A percentile compares a stretch with the other conserved stretches of the same genome.
These are phyloP conservation scores for Incurvaria masculella DNA, from an alignment of 2,888 invertebrate genomes.

Conservation along the genomic window DNA sequence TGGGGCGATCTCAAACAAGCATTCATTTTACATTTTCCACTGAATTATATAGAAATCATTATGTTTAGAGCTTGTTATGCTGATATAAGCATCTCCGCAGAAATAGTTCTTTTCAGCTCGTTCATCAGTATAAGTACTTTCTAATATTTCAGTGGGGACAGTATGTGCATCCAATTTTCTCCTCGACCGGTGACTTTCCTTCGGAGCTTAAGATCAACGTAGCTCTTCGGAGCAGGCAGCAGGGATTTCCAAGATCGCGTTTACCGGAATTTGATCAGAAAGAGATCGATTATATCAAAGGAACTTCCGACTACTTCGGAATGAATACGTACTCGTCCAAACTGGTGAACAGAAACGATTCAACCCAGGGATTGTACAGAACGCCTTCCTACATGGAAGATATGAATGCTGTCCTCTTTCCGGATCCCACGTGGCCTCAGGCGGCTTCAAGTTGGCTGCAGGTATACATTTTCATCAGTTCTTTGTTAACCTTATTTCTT, in stretches of 20 bases:
- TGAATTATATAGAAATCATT: slow-evolving; percentile 4
- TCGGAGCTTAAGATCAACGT: slow-evolving; percentile 54
- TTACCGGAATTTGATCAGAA: slow-evolving; percentile 52
- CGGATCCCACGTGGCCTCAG: slow-evolving; percentile 28
- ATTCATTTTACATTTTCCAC: no score
- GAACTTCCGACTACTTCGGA: slow-evolving; percentile 65
- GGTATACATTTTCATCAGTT: slow-evolving; percentile 14
- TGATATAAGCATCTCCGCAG: not conserved
- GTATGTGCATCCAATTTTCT: slow-evolving; percentile 56
- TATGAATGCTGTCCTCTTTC: slow-evolving; percentile 16
- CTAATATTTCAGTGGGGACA: slow-evolving; percentile 33
- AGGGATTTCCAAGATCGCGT: slow-evolving; percentile 54
- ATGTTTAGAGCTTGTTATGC: not conserved
- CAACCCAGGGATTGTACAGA: slow-evolving; percentile 32
- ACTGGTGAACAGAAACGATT: slow-evolving; percentile 35
- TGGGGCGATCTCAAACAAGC: no score
- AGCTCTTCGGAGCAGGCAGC: slow-evolving; percentile 49
- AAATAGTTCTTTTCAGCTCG: slow-evolving; percentile 1
- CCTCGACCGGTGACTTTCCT: slow-evolving; percentile 59
- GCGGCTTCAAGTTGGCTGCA: slow-evolving; percentile 25
- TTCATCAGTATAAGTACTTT: not conserved
- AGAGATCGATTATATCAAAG: slow-evolving; percentile 58
- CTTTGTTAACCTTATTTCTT: not conserved
- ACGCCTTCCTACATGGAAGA: slow-evolving; percentile 34
- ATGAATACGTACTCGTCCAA: slow-evolving; percentile 61